Percentiles rank a stretch among this genome's conserved stretches.
Conservation (phyloP, 2,797 vertebrate genomes). For the Platalea minor region DNA sequence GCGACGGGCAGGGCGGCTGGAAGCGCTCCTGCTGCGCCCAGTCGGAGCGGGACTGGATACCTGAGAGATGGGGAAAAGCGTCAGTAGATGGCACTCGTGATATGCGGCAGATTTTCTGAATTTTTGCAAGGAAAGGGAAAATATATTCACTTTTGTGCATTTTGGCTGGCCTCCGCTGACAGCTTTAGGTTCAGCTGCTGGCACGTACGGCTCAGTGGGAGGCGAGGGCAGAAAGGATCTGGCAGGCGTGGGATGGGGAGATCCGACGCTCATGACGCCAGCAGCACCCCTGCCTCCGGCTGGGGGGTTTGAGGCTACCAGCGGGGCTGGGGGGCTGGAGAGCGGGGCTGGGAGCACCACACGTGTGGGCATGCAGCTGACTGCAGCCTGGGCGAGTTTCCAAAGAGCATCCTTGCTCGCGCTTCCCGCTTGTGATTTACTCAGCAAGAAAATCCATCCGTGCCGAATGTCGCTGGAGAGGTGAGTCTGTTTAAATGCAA, state of each 20-base stretch:
- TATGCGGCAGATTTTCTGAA: neutral
- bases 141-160: rapidly evolving
- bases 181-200: no score
- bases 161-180: neutral
- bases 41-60: rapidly evolving
- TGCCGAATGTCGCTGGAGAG: neutral
- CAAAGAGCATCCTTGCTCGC: neutral
- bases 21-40: rapidly evolving
- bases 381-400: neutral
- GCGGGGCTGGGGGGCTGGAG: rapidly evolving
- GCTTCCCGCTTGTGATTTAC: neutral
- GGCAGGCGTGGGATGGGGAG: rapidly evolving
- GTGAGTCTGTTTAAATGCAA: rapidly evolving
- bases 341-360: rapidly evolving
- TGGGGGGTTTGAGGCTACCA: no score
- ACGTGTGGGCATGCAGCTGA: rapidly evolving
- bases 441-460: neutral
- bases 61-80: neutral
- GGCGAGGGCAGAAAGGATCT: neutral
- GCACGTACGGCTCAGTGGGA: rapidly evolving
- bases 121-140: neutral
- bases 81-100: slow-evolving; percentile 16
- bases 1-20: neutral
- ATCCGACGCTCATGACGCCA: rapidly evolving
- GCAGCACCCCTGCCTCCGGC: neutral